These are phyloP conservation scores for Piezodorus guildinii DNA, from an alignment of 1,140 invertebrate genomes.

Conservation along the genomic window DNA sequence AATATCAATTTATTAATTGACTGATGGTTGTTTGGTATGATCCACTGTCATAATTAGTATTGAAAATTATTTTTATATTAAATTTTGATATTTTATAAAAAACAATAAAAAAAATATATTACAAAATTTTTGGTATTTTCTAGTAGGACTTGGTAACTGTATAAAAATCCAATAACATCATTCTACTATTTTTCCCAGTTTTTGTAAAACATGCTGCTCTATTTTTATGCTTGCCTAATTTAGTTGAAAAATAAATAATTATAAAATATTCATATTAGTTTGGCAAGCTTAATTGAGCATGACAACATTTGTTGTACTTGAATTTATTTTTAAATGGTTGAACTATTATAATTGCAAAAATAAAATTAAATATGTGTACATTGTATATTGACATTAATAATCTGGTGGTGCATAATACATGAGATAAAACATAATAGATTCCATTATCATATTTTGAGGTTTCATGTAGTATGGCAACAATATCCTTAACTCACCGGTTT, in stretches of 20 bases:
- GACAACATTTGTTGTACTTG: conserved; percentile 9
- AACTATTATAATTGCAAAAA: no score
- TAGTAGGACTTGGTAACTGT: conserved; percentile 14
- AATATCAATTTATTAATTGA: neutral
- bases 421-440: no score
- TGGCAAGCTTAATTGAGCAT: conserved; percentile 22
- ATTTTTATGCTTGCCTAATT: conserved; percentile 8
- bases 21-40: no score
- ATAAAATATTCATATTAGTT: conserved; percentile 16
- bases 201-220: neutral
- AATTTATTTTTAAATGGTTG: neutral
- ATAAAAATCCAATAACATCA: neutral
- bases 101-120: conserved; percentile 10
- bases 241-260: conserved; percentile 20
- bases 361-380: no score
- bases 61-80: no score
- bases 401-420: no score
- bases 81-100: conserved; percentile 1
- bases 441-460: no score
- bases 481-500: no score
- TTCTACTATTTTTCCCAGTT: neutral
- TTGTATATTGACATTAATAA: no score
- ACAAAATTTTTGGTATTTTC: conserved; percentile 20
- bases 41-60: no score
- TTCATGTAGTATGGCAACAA: no score